Evolutionary conservation across 2,797 vertebrate species (phyloP).

Genomic region (Pangasius sanitwongsei): DNA sequence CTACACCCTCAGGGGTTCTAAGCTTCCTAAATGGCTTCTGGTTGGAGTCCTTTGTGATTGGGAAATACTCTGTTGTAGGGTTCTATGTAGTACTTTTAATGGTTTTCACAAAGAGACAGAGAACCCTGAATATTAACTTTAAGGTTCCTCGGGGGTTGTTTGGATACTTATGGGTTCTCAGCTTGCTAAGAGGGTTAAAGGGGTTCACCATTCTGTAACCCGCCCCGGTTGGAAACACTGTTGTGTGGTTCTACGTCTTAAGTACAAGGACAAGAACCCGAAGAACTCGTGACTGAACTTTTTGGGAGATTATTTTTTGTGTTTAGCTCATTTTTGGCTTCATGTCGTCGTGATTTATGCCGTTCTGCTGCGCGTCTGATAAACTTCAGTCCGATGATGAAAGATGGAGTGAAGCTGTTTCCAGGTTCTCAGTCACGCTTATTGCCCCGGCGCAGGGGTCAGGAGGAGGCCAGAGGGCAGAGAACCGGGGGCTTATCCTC

Average conservation of each 20-base stretch:
- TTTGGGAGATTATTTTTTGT: neutral
- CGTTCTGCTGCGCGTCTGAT: neutral
- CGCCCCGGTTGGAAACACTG: neutral
- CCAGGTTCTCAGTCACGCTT: slow-evolving; percentile 60
- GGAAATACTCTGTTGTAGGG: neutral
- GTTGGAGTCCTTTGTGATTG: neutral
- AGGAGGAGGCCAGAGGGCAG: slow-evolving; percentile 61
- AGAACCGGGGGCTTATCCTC: neutral
- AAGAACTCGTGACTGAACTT: neutral
- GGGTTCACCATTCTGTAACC: neutral
- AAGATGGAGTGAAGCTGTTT: slow-evolving; percentile 62
- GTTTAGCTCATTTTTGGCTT: neutral
- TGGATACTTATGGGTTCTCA: neutral
- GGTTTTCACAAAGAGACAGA: neutral
- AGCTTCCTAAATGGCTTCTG: neutral
- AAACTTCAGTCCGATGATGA: neutral
- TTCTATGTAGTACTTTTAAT: neutral
- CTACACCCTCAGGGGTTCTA: neutral
- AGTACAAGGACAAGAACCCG: too few species aligned
- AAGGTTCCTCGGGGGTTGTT: neutral
- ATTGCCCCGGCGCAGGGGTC: slow-evolving; percentile 66
- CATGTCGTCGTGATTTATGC: neutral
- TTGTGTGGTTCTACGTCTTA: neutral
- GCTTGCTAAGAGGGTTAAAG: neutral
- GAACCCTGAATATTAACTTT: neutral